Evolutionary conservation across 2,113 vertebrate species (phyloP), one percentile per base, ranked within the genome.

Genomic region (Poeciliopsis prolifica): DNA sequence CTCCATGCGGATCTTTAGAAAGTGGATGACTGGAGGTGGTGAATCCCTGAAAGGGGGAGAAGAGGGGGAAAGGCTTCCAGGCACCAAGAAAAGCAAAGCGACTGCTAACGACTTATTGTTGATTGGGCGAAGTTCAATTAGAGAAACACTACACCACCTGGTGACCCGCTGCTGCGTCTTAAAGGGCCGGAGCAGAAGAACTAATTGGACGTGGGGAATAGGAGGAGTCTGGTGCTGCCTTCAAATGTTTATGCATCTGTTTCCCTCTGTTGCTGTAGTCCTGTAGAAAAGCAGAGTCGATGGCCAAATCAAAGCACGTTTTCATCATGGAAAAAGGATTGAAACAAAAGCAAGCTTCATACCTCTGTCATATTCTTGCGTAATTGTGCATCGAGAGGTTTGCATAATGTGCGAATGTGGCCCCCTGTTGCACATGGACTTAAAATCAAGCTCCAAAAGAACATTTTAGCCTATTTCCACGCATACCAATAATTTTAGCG

Each of bases 71-170:
- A 89, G 82, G 82, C 76, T 76, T 87, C 90, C 74, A 40, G 61
- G 84, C 77, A 86, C 83, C 68, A 75, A 89, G 91, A 79, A 87
- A 85, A 86, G 87, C 82, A 89, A 87, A 89, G 92, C 89, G 72
- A 76, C 86, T 88, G 93, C 94, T 95, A 95, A 95, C 93, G 89
- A 95, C 93, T 95, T 95, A 89, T 93, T 94, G 94, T 94, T 94
- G 94, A 94, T 95, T 95, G 94, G 95, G 92, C 87, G 90, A 94
- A 94, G 91, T 94, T 95, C 94, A 94, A 95, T 94, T 95, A 95
- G 94, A 95, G 94, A 92, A 95, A 94, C 91, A 75, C 92, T 93
- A 92, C 92, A 89, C 89, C 78, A 90, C 90, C 90, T 79, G 92
- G 93, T 93, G 93, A 94, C 94, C 95, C 92, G 79, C 94, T 81